Base-by-base conservation (phyloP, 2,888 invertebrate species). In the Oligia strigilis region DNA sequence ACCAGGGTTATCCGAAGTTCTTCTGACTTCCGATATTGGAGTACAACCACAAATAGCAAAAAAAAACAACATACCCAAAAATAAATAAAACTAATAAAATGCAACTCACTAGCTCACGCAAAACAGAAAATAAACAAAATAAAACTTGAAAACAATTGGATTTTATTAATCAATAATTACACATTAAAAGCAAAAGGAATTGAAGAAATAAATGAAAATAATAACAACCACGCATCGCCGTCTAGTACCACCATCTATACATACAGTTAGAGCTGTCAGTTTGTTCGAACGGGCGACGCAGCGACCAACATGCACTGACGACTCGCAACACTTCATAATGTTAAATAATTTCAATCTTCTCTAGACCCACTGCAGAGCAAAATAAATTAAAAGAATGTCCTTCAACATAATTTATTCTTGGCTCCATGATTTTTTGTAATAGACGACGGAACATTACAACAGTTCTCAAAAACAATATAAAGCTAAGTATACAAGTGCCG, bases 101-200 rank as follows among this genome's bases (percentile, higher is more conserved):
- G 17, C 58, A 58, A 19, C 5, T 36, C 58, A 73, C 3, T 8
- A 66, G 11, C 9, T 5, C n/a, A 49, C 4, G 17, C 4, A 52
- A 78, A 62, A 67, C 36, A 65, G 23, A 85, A 90, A 88, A 87
- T 85, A 92, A 92, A 93, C 88, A 87, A 90, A 92, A 89, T 77
- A 78, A 86, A 93, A 91, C 87, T 90, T 92, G 88, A 93, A 95
- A 94, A 94, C 94, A 95, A 94, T 92, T 92, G 92, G 91, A 91
- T 95, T 95, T 29, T 94, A 94, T 94, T 95, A 87, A 88, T 87
- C 72, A 90, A 90, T 91, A 90, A 91, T 89, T 90, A 92, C 92
- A 94, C 93, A 93, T 62, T 90, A 91, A 89, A 92, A 91, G 90
- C 90, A 81, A 90, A 92, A 90, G 83, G 77, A 90, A 91, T 86